Evolutionary conservation across 1,140 invertebrate species (phyloP).

Genomic region (Drosophila orosa): DNA sequence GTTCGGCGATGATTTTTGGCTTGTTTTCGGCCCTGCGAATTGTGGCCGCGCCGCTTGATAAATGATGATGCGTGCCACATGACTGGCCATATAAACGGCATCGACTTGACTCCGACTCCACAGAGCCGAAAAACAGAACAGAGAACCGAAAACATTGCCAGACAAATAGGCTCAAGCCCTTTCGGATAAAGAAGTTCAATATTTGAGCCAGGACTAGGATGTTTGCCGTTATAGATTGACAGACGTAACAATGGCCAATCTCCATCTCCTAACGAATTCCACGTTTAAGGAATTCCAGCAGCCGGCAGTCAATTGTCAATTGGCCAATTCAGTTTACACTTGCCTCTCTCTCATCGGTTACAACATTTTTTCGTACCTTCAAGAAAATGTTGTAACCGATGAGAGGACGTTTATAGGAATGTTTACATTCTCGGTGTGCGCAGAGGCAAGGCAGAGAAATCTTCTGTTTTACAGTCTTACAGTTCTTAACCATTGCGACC

Average conservation of each 20-base stretch:
- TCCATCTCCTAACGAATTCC: background rate
- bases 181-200: conserved; percentile 19
- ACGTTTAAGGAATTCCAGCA: background rate
- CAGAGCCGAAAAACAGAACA: background rate
- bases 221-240: conserved; percentile 16
- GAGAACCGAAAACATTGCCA: conserved; percentile 19
- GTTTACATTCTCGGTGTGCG: too few relatives aligned
- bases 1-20: conserved; percentile 34
- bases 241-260: conserved; percentile 22
- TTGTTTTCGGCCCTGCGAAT: conserved; percentile 53
- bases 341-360: too few relatives aligned
- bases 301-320: background rate
- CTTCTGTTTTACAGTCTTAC: too few relatives aligned
- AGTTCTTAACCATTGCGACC: too few relatives aligned
- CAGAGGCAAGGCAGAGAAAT: too few relatives aligned
- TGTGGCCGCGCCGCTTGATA: conserved; percentile 56
- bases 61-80: conserved; percentile 78
- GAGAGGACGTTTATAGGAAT: too few relatives aligned
- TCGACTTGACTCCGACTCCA: conserved; percentile 15
- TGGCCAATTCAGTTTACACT: background rate
- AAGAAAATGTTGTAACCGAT: background rate
- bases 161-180: conserved; percentile 31
- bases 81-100: conserved; percentile 66
- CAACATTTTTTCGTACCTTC: too few relatives aligned
- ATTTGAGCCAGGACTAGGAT: conserved; percentile 23